Evolutionary conservation across 1,140 invertebrate species (phyloP), one percentile per base, ranked within the genome.

Genomic region (Brachionus manjavacas): DNA sequence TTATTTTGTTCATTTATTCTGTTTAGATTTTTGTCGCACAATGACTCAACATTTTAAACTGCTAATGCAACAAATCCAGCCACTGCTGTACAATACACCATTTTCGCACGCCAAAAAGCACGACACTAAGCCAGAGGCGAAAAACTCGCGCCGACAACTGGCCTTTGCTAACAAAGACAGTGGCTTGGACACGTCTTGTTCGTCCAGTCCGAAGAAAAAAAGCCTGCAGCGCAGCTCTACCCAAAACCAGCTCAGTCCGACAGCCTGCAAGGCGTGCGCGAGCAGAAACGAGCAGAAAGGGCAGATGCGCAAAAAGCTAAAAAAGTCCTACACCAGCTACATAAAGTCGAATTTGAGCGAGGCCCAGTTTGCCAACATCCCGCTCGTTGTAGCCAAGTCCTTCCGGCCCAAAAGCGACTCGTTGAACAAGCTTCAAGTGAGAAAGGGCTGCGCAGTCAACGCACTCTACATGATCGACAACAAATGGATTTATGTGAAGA

Each of bases 401-500:
- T 81, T 81, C n/a, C 49, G 79, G 4, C 79, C 79, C 12, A 39
- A 14, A 41, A 64, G 12, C 39, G 35, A 81, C 39, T 28, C 16
- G 8, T 7, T 81, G 9, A 81, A 81, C 20, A 81, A 64, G 12
- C 20, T 76, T 9, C 41, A 25, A 28, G 52, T 81, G 8, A 43
- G 35, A 60, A 60, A 64, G 28, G 23, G 25, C 31, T 41, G 31
- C 6, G 79, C 79, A 46, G 41, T 81, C 4, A 81, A 81, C 6
- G 79, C 79, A 1, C 23, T 81, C 9, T 81, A 64, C 25, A 81
- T 81, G 64, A 43, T 60, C 14, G 79, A 81, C 31, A 64, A 60
- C 52, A 81, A 81, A 28, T 81, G 79, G 79, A 25, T 81, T 11
- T 81, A 64, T 81, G 79, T 39, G 0, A 81, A 81, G 31, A 81